These are phyloP conservation scores for Volucella bombylans DNA, from an alignment of 2,888 invertebrate species.

Conservation along the genomic window DNA sequence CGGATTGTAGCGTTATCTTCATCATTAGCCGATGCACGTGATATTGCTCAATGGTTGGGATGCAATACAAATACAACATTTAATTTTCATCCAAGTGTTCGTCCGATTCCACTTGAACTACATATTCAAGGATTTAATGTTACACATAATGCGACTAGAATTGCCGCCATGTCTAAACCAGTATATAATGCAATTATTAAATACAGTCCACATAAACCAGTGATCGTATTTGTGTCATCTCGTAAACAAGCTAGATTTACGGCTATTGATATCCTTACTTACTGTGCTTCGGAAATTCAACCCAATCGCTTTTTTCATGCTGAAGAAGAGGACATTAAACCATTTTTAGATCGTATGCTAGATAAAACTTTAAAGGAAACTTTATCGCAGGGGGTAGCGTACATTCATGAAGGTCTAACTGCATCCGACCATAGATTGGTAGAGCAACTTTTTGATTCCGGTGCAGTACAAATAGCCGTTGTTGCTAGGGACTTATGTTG, in stretches of 20 bases:
- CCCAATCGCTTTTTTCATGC: constrained; percentile 95
- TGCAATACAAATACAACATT: constrained; percentile 96
- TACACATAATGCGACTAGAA: constrained; percentile 97
- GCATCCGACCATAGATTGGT: constrained; percentile 93
- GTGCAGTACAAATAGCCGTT: constrained; percentile 96
- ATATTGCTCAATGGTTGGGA: constrained; percentile 97
- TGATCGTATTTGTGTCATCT: constrained; percentile 95
- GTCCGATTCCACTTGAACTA: constrained; percentile 96
- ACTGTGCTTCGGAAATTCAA: constrained; percentile 94
- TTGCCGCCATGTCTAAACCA: constrained; percentile 99
- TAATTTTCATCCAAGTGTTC: constrained; percentile 99
- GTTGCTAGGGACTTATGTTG: constrained; percentile 96
- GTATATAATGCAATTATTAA: constrained; percentile 95
- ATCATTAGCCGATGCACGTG: constrained; percentile 96
- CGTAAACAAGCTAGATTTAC: constrained; percentile 95
- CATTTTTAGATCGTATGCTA: constrained; percentile 92
- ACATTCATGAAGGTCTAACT: constrained; percentile 96
- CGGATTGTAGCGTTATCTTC: constrained; percentile 96
- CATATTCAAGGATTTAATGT: constrained; percentile 99
- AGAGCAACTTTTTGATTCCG: constrained; percentile 95
- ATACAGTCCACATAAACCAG: constrained; percentile 92
- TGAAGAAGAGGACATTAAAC: constrained; percentile 91
- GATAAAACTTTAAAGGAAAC: constrained; percentile 97
- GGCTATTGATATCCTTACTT: constrained; percentile 97
- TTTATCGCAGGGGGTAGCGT: constrained; percentile 96